Conservation (phyloP, 2,113 vertebrate genomes). For the Paramormyrops kingsleyae region DNA sequence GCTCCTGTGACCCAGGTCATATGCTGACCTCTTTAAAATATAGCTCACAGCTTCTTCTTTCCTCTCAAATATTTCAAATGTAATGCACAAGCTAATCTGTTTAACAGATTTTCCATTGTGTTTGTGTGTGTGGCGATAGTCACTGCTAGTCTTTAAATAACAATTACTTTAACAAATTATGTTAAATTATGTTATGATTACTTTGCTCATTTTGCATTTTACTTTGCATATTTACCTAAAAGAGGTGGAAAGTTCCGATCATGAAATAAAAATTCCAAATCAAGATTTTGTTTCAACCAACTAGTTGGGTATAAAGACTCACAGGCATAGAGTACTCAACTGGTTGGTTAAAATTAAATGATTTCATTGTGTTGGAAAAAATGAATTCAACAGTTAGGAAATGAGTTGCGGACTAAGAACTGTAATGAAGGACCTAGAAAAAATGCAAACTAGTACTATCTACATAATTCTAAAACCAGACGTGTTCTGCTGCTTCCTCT, state of each 20-base stretch:
- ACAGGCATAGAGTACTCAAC: no score
- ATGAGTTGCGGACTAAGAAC: background rate
- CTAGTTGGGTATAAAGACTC: no score
- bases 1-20: background rate
- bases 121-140: background rate
- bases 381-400: background rate
- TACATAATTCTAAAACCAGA: background rate
- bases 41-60: background rate
- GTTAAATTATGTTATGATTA: no score
- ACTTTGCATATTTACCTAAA: background rate
- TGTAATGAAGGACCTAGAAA: background rate
- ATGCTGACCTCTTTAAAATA: background rate
- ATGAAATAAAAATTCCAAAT: no score
- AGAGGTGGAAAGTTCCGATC: no score
- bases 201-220: no score
- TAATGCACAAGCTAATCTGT: background rate
- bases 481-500: background rate
- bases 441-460: background rate
- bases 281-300: no score
- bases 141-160: background rate
- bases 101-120: background rate
- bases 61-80: background rate
- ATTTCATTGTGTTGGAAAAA: background rate
- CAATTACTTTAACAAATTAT: background rate
- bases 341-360: no score